Evolutionary conservation across 1,140 invertebrate species (phyloP).

Genomic region (Drosophila biarmipes): DNA sequence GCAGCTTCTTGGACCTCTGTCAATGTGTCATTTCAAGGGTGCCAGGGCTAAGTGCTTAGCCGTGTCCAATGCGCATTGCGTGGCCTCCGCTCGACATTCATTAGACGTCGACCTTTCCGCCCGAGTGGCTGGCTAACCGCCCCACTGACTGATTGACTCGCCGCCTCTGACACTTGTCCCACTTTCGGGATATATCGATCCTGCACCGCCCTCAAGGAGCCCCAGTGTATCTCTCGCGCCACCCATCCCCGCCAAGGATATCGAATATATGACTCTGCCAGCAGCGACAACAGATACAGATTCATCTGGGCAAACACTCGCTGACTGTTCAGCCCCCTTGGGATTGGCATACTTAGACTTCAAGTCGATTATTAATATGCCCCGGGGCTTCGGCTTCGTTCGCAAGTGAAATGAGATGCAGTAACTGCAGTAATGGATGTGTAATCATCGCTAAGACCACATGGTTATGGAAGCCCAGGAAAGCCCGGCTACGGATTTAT

Average conservation of each 20-base stretch:
- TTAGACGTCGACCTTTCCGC: constrained; percentile 61
- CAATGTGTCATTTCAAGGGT: constrained; percentile 59
- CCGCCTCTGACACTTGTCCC: constrained; percentile 38
- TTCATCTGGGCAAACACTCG: constrained; percentile 29
- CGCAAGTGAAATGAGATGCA: constrained; percentile 26
- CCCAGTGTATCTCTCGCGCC: not conserved
- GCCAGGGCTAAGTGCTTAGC: constrained; percentile 71
- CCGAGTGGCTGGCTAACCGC: constrained; percentile 36
- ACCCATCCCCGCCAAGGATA: not conserved
- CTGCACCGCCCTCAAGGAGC: constrained; percentile 25
- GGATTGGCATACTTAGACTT: constrained; percentile 46
- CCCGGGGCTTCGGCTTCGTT: constrained; percentile 1
- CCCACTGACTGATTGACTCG: constrained; percentile 35
- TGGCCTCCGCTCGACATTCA: constrained; percentile 67
- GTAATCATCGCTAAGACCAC: constrained; percentile 21
- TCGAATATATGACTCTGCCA: constrained; percentile 9
- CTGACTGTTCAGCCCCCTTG: constrained; percentile 26
- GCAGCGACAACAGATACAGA: constrained; percentile 23
- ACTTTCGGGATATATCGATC: constrained; percentile 23
- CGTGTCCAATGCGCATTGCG: constrained; percentile 75
- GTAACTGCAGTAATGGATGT: constrained; percentile 21
- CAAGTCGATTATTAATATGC: constrained; percentile 60
- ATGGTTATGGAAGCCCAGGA: constrained; percentile 13
- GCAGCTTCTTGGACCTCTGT: constrained; percentile 28
- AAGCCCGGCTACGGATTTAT: not conserved